These are phyloP conservation scores for Tetramorium parvispinum DNA, from an alignment of 1,140 invertebrate genomes.

Conservation along the genomic window DNA sequence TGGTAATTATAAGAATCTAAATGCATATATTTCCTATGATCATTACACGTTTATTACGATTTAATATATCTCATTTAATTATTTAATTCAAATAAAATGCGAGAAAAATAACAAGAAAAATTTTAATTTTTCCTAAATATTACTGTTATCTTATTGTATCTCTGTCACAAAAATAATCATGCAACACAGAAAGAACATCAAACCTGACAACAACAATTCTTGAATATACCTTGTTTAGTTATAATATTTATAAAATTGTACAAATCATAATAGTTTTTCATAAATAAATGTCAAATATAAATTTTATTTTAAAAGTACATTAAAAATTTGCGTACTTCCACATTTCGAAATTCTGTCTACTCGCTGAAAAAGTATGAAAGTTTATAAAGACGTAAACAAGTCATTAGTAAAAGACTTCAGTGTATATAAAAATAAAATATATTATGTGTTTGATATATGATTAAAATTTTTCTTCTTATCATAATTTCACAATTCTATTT, in stretches of 20 bases:
- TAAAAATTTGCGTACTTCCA: not conserved
- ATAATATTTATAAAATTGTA: not conserved
- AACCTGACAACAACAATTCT: not conserved
- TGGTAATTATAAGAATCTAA: slow-evolving; percentile 87
- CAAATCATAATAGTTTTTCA: not conserved
- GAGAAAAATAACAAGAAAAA: not conserved
- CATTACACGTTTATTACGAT: not conserved
- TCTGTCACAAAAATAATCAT: not conserved
- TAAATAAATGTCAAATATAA: not conserved
- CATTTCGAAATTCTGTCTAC: not conserved
- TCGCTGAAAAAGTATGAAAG: not conserved
- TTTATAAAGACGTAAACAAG: not conserved
- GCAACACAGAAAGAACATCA: not conserved
- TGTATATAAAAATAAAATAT: not conserved
- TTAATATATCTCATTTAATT: not conserved
- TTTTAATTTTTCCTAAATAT: not conserved
- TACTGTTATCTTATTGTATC: not conserved
- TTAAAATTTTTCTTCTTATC: not conserved
- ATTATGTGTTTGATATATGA: not conserved
- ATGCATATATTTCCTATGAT: not conserved
- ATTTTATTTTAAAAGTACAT: not conserved
- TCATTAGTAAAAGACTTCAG: not conserved
- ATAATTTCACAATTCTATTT: slow-evolving; percentile 13
- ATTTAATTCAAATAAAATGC: not conserved
- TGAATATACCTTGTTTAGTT: not conserved